Base-by-base conservation (phyloP, 2,888 invertebrate species). In the Meiosimyza decipiens region DNA sequence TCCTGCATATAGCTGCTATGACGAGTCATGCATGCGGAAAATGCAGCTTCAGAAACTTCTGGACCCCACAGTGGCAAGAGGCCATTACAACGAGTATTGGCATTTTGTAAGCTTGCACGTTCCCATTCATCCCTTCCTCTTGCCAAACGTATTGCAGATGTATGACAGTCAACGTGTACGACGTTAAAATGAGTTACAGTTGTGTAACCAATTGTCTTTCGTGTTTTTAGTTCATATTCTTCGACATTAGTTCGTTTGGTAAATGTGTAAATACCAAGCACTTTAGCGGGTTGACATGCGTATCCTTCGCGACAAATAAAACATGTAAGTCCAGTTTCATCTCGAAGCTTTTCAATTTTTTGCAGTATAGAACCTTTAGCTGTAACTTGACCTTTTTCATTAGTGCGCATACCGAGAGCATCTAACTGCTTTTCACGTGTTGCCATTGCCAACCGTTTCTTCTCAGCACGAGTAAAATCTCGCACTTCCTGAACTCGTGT, bases 151-250 rank as follows among this genome's bases (percentile, higher is more conserved):
- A 99, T 98, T 40, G 99, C 99, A 1, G 96, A 95, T 90, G 97
- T 96, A 88, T 99, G 99, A 83, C 99, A 99, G 87, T 99, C 99
- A 5, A 98, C 94, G 87, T 99, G 99, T 40, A 99, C 97, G 52
- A 98, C 94, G 89, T 99, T 99, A 89, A 99, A 99, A 88, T 99
- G 98, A 15, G 97, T 97, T 51, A 99, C 98, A 0, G 98, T 98
- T 66, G 94, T 94, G 88, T 97, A 98, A 71, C 86, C 86, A 55
- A 94, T 90, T 22, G 95, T 94, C 88, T 97, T 97, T 77, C 97
- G 90, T 54, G 94, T 91, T 83, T 97, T 96, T 76, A 92, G 90
- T 87, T 98, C 98, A 85, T 91, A 95, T 83, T 98, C 97, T 79
- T 99, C 98, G 55, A 98, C 93, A 81, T 95, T 94, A 80, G 95